Evolutionary conservation across 2,113 vertebrate genomes (phyloP), one percentile per base, ranked within the genome.

Genomic region (Caranx ignobilis): DNA sequence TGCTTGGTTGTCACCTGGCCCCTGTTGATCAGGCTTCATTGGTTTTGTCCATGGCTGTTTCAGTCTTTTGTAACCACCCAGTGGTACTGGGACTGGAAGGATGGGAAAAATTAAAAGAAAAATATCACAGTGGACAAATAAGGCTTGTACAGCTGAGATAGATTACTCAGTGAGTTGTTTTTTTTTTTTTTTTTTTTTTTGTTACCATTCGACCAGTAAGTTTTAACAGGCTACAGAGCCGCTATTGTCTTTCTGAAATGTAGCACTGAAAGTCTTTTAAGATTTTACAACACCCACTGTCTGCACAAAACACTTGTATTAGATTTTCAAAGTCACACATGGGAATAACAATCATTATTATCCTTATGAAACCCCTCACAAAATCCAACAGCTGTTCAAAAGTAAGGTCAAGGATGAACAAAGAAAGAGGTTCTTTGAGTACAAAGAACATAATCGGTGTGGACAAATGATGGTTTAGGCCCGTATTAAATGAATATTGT

Each of bases 1-100:
- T 48, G 75, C 75, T 71, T 66, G 18, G 84, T 73, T 88, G 84
- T 92, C 88, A 88, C 79, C 88, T 88, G 88, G 79, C 70, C 70
- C 65, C 73, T 37, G 56, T 68, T 73, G 69, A 76, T 78, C 76
- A 76, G 78, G 35, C 75, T 48, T 82, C 32, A 15, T 48, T 57
- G 75, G 34, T 66, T 75, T 39, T 50, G 43, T 52, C 47, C n/a
- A 13, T 62, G 37, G 39, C 41, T 56, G n/a, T 41, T 57, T n/a
- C 54, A 26, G 26, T 31, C 41, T 60, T 76, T 35, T 75, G n/a
- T 45, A 68, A 45, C 63, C 19, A 5, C 16, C 4, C n/a, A 26
- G 31, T 2, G 13, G 10, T 11, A 48, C 21, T 26, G 26, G 26
- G 26, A 26, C 26, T 26, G 26, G 26, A 26, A 26, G 26, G 26